Evolutionary conservation across 2,888 invertebrate genomes (phyloP).

Genomic region (Latheticus oryzae): DNA sequence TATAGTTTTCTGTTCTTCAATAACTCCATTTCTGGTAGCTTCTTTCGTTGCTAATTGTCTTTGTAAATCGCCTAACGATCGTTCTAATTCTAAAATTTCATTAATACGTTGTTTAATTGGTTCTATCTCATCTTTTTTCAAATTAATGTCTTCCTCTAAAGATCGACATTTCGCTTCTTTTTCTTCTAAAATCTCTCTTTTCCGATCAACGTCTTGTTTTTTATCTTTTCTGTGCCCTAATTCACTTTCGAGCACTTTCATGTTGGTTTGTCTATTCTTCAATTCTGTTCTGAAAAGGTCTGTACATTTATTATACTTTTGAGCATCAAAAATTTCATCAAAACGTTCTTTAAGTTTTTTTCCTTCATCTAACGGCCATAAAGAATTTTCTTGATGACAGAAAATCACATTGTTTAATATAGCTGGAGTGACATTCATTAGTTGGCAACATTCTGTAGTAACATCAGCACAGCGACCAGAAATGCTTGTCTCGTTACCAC

Average conservation of each 20-base stretch:
- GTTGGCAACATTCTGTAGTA: slow-evolving; percentile 76
- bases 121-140: slow-evolving; percentile 64
- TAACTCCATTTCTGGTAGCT: slow-evolving; percentile 67
- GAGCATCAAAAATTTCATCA: slow-evolving; percentile 97
- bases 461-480: slow-evolving; percentile 79
- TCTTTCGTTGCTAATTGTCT: slow-evolving; percentile 66
- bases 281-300: slow-evolving; percentile 77
- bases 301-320: slow-evolving; percentile 90
- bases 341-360: slow-evolving; percentile 94
- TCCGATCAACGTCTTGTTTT: slow-evolving; percentile 73
- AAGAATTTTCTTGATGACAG: slow-evolving; percentile 98
- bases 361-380: slow-evolving; percentile 96
- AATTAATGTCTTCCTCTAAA: slow-evolving; percentile 66
- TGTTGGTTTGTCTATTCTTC: slow-evolving; percentile 70
- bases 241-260: slow-evolving; percentile 70
- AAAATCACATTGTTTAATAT: slow-evolving; percentile 97
- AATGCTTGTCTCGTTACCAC: slow-evolving; percentile 63
- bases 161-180: slow-evolving; percentile 72
- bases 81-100: slow-evolving; percentile 62
- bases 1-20: slow-evolving; percentile 70
- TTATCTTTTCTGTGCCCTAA: slow-evolving; percentile 69
- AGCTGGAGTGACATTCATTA: slow-evolving; percentile 90
- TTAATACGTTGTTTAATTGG: slow-evolving; percentile 64
- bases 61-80: slow-evolving; percentile 57
- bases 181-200: slow-evolving; percentile 72